Conservation (phyloP, 2,888 invertebrate species). For the Adela reaumurella region DNA sequence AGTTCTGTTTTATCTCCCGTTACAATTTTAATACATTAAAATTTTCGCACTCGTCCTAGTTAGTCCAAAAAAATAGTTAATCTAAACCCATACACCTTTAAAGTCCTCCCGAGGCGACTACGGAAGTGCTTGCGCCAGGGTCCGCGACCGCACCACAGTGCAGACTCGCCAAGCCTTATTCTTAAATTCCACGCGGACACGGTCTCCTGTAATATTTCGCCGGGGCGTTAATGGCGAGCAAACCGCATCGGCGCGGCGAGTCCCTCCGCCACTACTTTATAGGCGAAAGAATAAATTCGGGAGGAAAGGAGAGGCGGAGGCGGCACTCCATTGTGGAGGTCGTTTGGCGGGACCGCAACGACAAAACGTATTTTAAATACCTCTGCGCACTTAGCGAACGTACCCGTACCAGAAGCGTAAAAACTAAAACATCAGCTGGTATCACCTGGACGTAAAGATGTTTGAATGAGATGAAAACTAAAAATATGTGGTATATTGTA, state of each 20-base stretch:
- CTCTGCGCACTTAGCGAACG: background rate
- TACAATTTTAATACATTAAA: no score
- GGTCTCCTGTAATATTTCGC: background rate
- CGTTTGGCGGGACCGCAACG: background rate
- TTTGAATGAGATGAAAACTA: no score
- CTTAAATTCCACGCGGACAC: background rate
- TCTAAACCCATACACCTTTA: no score
- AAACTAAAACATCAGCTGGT: background rate
- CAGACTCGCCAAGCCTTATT: background rate
- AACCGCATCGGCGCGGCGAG: background rate
- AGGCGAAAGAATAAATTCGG: background rate
- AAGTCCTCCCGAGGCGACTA: no score
- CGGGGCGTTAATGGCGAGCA: background rate
- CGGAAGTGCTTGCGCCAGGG: background rate
- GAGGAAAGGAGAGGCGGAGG: background rate
- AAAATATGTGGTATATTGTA: no score
- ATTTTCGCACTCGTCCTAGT: no score
- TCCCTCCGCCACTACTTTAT: background rate
- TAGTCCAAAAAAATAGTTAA: no score
- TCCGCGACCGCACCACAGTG: background rate
- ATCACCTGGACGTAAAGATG: no score
- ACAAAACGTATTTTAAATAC: background rate
- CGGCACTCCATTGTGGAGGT: background rate
- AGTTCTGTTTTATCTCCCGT: no score
- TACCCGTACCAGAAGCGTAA: background rate